Conservation (phyloP, 1,140 invertebrate species). For the Drosophila parvula region DNA sequence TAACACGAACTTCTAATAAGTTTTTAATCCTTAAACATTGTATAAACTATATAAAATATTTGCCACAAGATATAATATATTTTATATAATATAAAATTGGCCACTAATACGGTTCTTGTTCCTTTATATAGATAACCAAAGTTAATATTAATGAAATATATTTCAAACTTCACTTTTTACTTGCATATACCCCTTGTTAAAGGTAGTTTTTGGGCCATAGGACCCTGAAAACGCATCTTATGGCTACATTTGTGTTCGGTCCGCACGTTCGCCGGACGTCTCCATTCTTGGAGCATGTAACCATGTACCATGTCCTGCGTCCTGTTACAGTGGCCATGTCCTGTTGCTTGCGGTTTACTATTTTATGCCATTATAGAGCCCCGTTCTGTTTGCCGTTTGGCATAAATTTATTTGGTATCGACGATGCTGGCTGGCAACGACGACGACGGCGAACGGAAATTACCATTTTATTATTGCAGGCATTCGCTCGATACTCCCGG, state of each 20-base stretch:
- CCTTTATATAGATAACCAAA: not conserved
- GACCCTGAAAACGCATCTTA: slow-evolving; percentile 50
- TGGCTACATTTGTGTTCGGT: slow-evolving; percentile 53
- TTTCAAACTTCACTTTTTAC: not conserved
- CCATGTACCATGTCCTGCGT: slow-evolving; percentile 30
- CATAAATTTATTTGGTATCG: slow-evolving; percentile 71
- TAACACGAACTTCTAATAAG: too few relatives aligned
- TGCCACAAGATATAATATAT: too few relatives aligned
- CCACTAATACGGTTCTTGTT: not conserved
- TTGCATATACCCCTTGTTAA: not conserved
- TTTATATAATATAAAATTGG: too few relatives aligned
- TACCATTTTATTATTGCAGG: slow-evolving; percentile 81
- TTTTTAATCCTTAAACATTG: too few relatives aligned
- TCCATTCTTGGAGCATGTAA: slow-evolving; percentile 7
- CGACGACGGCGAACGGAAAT: slow-evolving; percentile 63
- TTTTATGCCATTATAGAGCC: slow-evolving; percentile 70
- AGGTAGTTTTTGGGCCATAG: not conserved
- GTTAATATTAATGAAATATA: not conserved
- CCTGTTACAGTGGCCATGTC: slow-evolving; percentile 25
- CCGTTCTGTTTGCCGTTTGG: slow-evolving; percentile 70
- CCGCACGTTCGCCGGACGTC: slow-evolving; percentile 54
- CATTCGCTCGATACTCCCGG: slow-evolving; percentile 13
- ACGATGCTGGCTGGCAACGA: slow-evolving; percentile 8
- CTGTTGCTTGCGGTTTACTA: slow-evolving; percentile 70
- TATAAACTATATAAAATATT: too few relatives aligned